A percentile compares a stretch with the other conserved stretches of the same genome.
These are phyloP conservation scores for Rhynchomys soricoides DNA, from an alignment of 2,113 vertebrate genomes.

Conservation along the genomic window DNA sequence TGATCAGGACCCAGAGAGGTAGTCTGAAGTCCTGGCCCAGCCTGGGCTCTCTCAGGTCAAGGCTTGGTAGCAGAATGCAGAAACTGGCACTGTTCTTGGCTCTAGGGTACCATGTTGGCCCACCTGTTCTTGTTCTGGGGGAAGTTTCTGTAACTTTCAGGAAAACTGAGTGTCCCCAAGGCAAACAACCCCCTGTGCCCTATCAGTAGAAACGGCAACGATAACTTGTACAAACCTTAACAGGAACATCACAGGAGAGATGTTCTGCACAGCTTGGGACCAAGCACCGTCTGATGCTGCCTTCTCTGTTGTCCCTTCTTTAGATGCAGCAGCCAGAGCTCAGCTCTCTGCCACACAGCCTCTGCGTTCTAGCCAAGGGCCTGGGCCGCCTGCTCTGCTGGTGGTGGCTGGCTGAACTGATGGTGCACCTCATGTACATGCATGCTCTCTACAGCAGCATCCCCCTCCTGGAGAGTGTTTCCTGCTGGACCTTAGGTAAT, in stretches of 20 bases:
- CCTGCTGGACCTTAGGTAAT: conserved; percentile 94
- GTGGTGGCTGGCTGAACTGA: conserved; percentile 94
- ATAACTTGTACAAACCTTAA: neutral
- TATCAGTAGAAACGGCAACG: neutral
- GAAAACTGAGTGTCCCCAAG: neutral
- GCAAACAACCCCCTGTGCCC: neutral
- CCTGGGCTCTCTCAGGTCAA: neutral
- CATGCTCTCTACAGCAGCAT: conserved; percentile 92
- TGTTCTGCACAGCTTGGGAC: neutral
- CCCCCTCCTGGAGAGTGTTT: conserved; percentile 90
- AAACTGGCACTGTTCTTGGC: neutral
- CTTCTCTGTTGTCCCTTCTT: conserved; percentile 59
- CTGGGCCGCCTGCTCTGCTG: conserved; percentile 90
- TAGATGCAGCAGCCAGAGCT: conserved; percentile 89
- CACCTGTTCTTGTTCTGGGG: neutral
- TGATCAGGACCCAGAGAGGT: neutral
- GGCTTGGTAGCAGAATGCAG: neutral
- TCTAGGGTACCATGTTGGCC: neutral
- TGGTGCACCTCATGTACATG: conserved; percentile 96
- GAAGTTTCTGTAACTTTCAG: neutral
- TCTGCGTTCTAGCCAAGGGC: conserved; percentile 79
- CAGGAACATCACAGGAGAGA: neutral
- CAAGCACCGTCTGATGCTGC: neutral
- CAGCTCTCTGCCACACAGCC: conserved; percentile 71
- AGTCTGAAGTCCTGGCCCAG: fast-evolving